Evolutionary conservation across 1,140 invertebrate species (phyloP).

Genomic region (Lordiphosa mommai): DNA sequence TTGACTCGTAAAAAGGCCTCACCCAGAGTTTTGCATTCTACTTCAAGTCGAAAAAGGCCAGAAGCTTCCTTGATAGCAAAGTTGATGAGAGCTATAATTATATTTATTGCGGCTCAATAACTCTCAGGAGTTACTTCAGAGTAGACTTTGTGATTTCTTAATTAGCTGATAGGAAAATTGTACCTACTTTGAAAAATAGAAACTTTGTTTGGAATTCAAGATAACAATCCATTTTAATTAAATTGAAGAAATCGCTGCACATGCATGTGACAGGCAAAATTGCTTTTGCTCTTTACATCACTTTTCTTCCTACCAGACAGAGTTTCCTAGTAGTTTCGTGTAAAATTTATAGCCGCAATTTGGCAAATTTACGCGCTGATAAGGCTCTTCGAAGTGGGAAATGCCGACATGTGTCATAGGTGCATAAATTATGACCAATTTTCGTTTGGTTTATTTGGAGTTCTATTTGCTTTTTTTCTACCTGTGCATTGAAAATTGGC

Average conservation of each 20-base stretch:
- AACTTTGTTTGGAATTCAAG: slow-evolving; percentile 11
- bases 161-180: slow-evolving; percentile 29
- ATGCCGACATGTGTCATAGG: slow-evolving; percentile 41
- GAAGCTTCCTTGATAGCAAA: slow-evolving; percentile 3
- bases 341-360: slow-evolving; percentile 59
- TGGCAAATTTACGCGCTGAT: slow-evolving; percentile 62
- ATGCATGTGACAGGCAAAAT: slow-evolving; percentile 12
- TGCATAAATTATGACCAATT: slow-evolving; percentile 63
- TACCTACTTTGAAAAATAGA: not conserved
- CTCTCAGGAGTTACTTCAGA: no score
- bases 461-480: not conserved
- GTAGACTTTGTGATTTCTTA: slow-evolving; percentile 18
- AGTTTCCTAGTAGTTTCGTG: slow-evolving; percentile 35
- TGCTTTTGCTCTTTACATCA: slow-evolving; percentile 13
- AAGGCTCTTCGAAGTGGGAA: slow-evolving; percentile 4
- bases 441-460: slow-evolving; percentile 33
- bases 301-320: not conserved
- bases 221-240: slow-evolving; percentile 51
- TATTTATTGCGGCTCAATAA: slow-evolving; percentile 30
- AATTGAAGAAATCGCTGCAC: slow-evolving; percentile 26
- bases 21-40: slow-evolving; percentile 40
- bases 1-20: slow-evolving; percentile 26
- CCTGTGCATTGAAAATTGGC: not conserved
- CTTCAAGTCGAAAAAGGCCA: slow-evolving; percentile 17
- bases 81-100: slow-evolving; percentile 43